Base-by-base conservation (phyloP, 2,113 vertebrate species). In the Tichodroma muraria region DNA sequence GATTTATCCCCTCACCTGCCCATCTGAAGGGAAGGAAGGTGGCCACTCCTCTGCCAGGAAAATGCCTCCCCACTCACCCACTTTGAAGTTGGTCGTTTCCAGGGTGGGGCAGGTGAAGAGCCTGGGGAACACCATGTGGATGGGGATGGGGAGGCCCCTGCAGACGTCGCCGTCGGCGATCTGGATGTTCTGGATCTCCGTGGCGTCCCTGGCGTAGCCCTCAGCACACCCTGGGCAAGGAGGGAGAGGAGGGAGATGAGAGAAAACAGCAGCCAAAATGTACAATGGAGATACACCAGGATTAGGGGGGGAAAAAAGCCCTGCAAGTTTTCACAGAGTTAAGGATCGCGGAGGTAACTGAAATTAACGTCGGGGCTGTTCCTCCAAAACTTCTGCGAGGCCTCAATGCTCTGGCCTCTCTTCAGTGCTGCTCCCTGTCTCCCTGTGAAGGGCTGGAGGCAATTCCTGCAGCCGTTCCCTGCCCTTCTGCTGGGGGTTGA, bases 11-110 rank as follows among this genome's bases (percentile, higher is more conserved):
- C 0, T 38, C 22, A 15, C 30, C 50, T 27, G 17, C 66, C 72
- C 61, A 47, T 14, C 57, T 6, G 0, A 21, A 68, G 18, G 22
- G 31, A 84, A 72, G 5, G 24, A 0, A 5, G 0, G 3, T 4
- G 33, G 23, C 17, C 35, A 5, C 50, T 45, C 50, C 6, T 10
- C 2, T 2, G 13, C 44, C 23, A 4, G 8, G 25, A 11, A 9
- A 56, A 27, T 1, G 0, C 13, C 38, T 23, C 1, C 6, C 3
- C 17, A 60, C 98, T 97, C 90, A 99, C 99, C 99, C 6, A 99
- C 98, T 99, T 99, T 99, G 97, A 99, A 99, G 98, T 99, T 99
- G 86, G 99, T 99, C 17, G 99, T 99, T 96, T 99, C 98, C 91
- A 99, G 96, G 0, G 99, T 99, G 11, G 99, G 99, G 95, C 99